Evolutionary conservation across 2,888 invertebrate species (phyloP), one percentile per base, ranked within the genome.

Genomic region (Cepaea hortensis): DNA sequence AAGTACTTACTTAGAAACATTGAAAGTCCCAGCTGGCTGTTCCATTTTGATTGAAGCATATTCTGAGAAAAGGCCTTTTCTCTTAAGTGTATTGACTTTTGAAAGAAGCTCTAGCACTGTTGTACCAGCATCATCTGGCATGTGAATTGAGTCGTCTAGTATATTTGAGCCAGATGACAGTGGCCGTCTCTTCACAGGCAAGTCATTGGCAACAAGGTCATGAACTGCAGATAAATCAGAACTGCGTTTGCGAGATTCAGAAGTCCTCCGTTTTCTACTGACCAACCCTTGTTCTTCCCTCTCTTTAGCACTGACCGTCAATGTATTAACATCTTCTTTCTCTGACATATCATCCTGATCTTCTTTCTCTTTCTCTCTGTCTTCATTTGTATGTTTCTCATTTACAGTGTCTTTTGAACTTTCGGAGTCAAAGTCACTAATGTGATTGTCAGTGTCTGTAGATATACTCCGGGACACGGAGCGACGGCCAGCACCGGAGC

Each of bases 21-120:
- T 96, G 95, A 98, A 98, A 91, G 98, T 97, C 89, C 98, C 98
- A 90, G 96, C 96, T 62, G 97, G 97, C 90, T 97, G 96, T 91
- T 97, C 96, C 90, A 96, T 96, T 92, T 98, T 96, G 90, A 98
- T 97, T 93, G 97, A 97, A 77, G 96, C 96, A 95, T 98, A 99
- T 95, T 98, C 98, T 89, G 96, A 96, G 92, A 96, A 95, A 88
- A 98, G 96, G 18, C 98, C 98, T 90, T 96, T 96, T 81, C 97
- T 96, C 82, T 97, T 97, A 90, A 97, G 96, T 91, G 96, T 95
- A 89, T 96, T 96, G 90, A 97, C 96, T 90, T 97, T 96, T 89
- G 96, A 96, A 90, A 97, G 96, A 93, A 98, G 96, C 94, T 97
- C 97, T 86, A 96, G 96, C 91, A 97, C 95, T 23, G 96, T 95